Conservation (phyloP, 2,797 vertebrate species). For the Coracias cyanogaster region DNA sequence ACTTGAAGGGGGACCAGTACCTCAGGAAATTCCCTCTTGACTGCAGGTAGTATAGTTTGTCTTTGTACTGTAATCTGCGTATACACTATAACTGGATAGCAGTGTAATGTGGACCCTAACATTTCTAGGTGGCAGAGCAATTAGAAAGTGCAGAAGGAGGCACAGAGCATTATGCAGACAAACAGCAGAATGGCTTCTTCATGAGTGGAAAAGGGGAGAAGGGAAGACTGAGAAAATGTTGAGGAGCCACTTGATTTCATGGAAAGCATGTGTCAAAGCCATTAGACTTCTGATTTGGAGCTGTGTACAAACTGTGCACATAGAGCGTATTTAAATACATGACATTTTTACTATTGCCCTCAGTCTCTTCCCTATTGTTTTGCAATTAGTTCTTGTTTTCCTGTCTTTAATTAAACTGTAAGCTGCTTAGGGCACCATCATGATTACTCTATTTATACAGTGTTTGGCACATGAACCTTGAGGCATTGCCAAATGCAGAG, state of each 20-base stretch:
- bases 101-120: not conserved
- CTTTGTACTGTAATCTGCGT: not conserved
- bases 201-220: not conserved
- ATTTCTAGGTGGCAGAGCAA: not conserved
- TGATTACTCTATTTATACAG: conserved; percentile 46
- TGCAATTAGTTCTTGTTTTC: conserved; percentile 6
- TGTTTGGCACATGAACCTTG: conserved; percentile 4
- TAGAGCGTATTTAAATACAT: not conserved
- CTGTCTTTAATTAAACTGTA: conserved; percentile 38
- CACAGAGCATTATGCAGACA: not conserved
- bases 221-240: not conserved
- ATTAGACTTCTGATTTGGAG: not conserved
- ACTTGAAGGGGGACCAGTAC: not conserved
- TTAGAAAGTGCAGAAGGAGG: not conserved
- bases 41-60: not conserved
- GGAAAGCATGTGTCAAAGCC: not conserved
- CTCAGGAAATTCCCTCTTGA: not conserved
- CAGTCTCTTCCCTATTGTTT: conserved; percentile 37
- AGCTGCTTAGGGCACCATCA: conserved; percentile 21
- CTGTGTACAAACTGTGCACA: not conserved
- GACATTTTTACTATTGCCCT: conserved; percentile 14
- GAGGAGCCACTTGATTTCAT: not conserved
- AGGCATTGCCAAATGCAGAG: not conserved
- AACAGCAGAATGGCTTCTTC: not conserved
- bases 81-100: not conserved